phyloP scores from a whole-genome alignment of 2,113 vertebrate genomes.

The Corythoichthys haematopterus region DNA sequence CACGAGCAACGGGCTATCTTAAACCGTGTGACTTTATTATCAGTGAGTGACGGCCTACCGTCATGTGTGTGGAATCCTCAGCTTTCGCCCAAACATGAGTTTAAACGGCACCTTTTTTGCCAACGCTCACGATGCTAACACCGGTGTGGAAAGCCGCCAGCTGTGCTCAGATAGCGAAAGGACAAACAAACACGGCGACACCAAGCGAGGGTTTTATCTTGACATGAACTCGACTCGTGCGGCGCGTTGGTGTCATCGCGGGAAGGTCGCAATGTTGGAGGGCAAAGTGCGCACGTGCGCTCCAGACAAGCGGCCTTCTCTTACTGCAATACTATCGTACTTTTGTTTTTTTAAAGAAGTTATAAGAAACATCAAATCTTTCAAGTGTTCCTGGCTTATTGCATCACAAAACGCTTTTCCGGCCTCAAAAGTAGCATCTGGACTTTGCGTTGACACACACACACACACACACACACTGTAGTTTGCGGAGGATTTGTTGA shows the following conservation, averaged over 20 bases:
- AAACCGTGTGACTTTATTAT: neutral
- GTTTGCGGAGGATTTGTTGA: neutral
- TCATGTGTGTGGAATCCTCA: neutral
- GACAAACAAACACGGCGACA: neutral
- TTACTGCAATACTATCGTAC: too few relatives aligned
- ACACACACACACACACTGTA: neutral
- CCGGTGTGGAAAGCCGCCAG: neutral
- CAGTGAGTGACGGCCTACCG: too few relatives aligned
- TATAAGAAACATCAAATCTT: neutral
- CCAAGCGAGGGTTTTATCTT: neutral
- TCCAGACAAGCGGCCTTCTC: too few relatives aligned
- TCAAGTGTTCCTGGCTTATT: neutral
- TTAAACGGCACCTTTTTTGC: neutral
- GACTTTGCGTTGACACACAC: neutral
- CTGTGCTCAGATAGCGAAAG: neutral
- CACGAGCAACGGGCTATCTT: neutral
- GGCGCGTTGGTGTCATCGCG: constrained; percentile 1
- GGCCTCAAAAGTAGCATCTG: neutral
- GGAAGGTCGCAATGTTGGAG: neutral
- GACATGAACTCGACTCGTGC: neutral
- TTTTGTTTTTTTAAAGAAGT: too few relatives aligned
- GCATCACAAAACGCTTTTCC: neutral
- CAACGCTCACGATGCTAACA: neutral
- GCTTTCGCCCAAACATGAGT: neutral
- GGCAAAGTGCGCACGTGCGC: neutral